Evolutionary conservation across 2,888 invertebrate species (phyloP).

Genomic region (Apodemia mormo): DNA sequence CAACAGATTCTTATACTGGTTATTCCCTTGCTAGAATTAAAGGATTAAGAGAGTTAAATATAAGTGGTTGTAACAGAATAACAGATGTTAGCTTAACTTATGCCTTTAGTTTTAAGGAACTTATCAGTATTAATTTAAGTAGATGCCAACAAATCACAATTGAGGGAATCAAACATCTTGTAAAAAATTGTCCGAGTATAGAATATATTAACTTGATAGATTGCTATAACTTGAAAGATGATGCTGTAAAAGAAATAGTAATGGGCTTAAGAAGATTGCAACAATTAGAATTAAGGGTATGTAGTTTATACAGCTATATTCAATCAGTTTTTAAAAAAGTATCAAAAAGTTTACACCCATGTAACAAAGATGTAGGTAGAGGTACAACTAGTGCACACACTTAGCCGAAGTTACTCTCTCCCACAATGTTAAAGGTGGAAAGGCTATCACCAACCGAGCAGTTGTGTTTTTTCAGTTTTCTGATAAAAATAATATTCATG

Average conservation of each 20-base stretch:
- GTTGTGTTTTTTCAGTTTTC: too few relatives aligned
- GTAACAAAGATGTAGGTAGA: too few relatives aligned
- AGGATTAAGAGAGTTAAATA: conserved; percentile 81
- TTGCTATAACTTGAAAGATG: conserved; percentile 86
- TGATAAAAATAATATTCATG: too few relatives aligned
- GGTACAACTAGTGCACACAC: too few relatives aligned
- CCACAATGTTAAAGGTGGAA: too few relatives aligned
- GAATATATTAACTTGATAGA: conserved; percentile 85
- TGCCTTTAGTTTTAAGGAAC: conserved; percentile 85
- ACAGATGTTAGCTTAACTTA: conserved; percentile 87
- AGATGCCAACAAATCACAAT: conserved; percentile 87
- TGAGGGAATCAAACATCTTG: conserved; percentile 83
- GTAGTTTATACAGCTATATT: conserved; percentile 26
- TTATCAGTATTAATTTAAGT: conserved; percentile 83
- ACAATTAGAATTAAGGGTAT: conserved; percentile 81
- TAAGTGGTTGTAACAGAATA: conserved; percentile 86
- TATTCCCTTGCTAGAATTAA: conserved; percentile 80
- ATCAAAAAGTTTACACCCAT: too few relatives aligned
- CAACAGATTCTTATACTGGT: conserved; percentile 64
- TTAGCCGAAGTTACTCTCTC: too few relatives aligned
- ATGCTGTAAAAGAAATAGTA: conserved; percentile 68
- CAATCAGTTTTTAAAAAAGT: too few relatives aligned
- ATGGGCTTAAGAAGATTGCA: conserved; percentile 73
- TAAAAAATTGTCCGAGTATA: conserved; percentile 85
- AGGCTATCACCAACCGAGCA: too few relatives aligned